These are phyloP conservation scores for Eristalis intricaria DNA, from an alignment of 2,888 invertebrate species.

Conservation along the genomic window DNA sequence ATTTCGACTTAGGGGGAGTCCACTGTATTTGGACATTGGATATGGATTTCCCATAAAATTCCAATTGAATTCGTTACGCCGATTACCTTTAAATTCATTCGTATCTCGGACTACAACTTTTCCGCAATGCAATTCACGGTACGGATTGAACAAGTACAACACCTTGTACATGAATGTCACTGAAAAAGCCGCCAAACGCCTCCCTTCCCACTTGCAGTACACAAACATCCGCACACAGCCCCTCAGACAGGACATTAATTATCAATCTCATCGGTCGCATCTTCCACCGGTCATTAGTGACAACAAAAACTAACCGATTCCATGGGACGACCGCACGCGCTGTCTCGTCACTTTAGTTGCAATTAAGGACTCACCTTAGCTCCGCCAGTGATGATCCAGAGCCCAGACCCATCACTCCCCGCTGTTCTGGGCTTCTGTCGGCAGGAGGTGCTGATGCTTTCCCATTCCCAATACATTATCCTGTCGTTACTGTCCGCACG, in stretches of 20 bases:
- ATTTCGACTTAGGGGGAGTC: too few species aligned
- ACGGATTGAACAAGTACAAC: too few species aligned
- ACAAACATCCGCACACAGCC: background rate
- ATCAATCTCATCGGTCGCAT: background rate
- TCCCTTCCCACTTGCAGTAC: background rate
- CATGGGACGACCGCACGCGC: conserved; percentile 5
- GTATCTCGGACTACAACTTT: too few species aligned
- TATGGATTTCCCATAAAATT: too few species aligned
- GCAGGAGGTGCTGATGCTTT: conserved; percentile 3
- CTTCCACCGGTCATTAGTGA: background rate
- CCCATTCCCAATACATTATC: conserved; percentile 34
- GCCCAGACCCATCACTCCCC: conserved; percentile 15
- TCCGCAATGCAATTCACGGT: too few species aligned
- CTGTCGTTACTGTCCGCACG: conserved; percentile 11
- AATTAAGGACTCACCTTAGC: conserved; percentile 39
- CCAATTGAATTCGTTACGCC: too few species aligned
- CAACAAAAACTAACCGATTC: background rate
- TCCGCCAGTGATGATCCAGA: conserved; percentile 10
- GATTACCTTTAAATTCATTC: too few species aligned
- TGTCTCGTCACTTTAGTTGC: conserved; percentile 33
- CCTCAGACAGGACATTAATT: background rate
- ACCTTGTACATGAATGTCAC: too few species aligned
- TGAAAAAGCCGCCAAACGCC: background rate
- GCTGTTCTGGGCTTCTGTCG: conserved; percentile 33
- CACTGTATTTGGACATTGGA: too few species aligned